Evolutionary conservation across 2,113 vertebrate species (phyloP).

Genomic region (Phaethornis superciliosus): DNA sequence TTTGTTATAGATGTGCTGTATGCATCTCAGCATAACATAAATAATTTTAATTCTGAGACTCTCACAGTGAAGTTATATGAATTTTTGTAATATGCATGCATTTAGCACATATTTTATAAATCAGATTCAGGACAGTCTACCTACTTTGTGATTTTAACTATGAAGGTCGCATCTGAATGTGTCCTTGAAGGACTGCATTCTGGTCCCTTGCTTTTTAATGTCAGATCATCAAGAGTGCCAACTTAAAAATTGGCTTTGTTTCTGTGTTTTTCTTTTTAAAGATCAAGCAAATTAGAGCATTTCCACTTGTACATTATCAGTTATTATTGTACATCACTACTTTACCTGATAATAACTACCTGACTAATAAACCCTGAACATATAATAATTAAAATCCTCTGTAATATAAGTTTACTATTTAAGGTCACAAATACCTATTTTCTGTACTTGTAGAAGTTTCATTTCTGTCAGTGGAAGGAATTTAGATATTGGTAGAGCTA

Average conservation of each 20-base stretch:
- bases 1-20: conserved; percentile 58
- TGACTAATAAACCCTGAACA: neutral
- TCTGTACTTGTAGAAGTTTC: neutral
- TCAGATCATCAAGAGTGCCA: neutral
- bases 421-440: neutral
- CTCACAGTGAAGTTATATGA: conserved; percentile 39
- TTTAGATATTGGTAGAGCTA: neutral
- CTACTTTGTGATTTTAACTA: neutral
- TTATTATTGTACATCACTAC: neutral
- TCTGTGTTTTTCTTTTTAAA: neutral
- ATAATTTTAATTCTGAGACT: conserved; percentile 57
- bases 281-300: neutral
- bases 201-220: neutral
- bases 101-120: conserved; percentile 55
- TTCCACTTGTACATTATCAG: neutral
- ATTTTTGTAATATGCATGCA: conserved; percentile 44
- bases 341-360: too few relatives aligned
- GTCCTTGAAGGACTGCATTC: neutral
- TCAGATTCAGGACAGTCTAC: neutral
- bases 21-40: conserved; percentile 65
- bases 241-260: neutral
- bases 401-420: neutral
- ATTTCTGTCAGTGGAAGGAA: neutral
- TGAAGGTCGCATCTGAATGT: neutral
- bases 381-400: neutral